Evolutionary conservation across 37 sponge, comb jelly and placozoan species (phyloP).

Genomic region (Ianthella basta): DNA sequence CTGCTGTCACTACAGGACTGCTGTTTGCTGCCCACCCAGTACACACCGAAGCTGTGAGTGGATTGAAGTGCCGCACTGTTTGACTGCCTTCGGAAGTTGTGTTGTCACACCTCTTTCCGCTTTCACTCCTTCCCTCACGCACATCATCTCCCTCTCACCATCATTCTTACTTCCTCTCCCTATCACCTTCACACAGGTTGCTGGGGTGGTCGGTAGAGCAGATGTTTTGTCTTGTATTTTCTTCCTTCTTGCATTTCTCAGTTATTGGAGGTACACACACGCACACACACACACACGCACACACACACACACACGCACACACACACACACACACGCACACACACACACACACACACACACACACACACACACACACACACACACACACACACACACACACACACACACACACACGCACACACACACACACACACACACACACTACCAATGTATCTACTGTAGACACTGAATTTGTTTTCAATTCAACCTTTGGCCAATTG

Average conservation of each 20-base stretch:
- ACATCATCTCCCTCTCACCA: neutral
- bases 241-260: conserved; percentile 47
- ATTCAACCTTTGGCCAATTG: no score
- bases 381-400: conserved; percentile 46
- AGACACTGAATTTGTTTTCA: no score
- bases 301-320: conserved; percentile 41
- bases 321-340: conserved; percentile 42
- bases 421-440: conserved; percentile 43
- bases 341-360: conserved; percentile 45
- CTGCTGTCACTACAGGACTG: conserved; percentile 12
- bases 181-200: conserved; percentile 42
- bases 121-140: no score
- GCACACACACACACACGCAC: conserved; percentile 39
- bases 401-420: conserved; percentile 41
- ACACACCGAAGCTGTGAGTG: conserved; percentile 60
- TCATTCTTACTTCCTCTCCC: neutral
- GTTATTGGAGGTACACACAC: conserved; percentile 21
- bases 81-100: neutral
- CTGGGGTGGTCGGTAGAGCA: conserved; percentile 92
- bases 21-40: conserved; percentile 64
- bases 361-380: conserved; percentile 31
- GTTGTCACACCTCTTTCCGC: no score
- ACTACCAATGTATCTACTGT: no score
- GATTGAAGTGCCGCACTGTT: neutral
- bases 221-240: conserved; percentile 78